Percentiles rank a stretch among this genome's conserved stretches.
Conservation (phyloP, 2,888 invertebrate species). For the Luperina testacea region DNA sequence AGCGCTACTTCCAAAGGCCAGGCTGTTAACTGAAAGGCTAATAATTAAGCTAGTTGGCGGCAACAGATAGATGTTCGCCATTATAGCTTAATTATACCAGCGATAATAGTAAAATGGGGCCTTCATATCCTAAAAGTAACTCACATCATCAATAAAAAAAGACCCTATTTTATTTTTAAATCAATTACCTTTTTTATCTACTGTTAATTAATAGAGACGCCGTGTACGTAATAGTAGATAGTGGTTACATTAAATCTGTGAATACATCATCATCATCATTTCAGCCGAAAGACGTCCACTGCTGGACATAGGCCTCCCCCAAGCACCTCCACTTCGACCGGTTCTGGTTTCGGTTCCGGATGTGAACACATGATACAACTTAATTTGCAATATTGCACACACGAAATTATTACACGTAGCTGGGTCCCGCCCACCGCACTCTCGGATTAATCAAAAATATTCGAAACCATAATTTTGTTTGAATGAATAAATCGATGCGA, state of each 20-base stretch:
- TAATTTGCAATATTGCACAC: constrained; percentile 14
- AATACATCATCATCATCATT: too few species aligned
- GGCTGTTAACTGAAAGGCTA: neutral
- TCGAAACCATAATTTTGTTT: constrained; percentile 6
- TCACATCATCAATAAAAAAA: neutral
- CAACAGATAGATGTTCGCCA: neutral
- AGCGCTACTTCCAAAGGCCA: neutral
- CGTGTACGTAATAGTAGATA: neutral
- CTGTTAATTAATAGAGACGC: neutral
- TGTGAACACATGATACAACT: neutral
- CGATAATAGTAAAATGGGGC: neutral
- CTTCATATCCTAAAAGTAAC: neutral
- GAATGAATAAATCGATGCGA: constrained; percentile 30
- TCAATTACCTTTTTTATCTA: neutral
- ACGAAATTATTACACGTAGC: neutral
- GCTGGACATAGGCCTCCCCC: too few species aligned
- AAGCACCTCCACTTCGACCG: too few species aligned
- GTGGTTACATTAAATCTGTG: neutral
- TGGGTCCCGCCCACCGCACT: neutral
- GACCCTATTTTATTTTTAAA: neutral
- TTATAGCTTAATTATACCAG: neutral
- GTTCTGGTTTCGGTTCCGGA: too few species aligned
- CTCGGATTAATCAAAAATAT: constrained; percentile 34
- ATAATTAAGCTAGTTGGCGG: too few species aligned
- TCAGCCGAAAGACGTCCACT: too few species aligned